Evolutionary conservation across 2,888 invertebrate species (phyloP), one percentile per base, ranked within the genome.

Genomic region (Rhagium mordax): DNA sequence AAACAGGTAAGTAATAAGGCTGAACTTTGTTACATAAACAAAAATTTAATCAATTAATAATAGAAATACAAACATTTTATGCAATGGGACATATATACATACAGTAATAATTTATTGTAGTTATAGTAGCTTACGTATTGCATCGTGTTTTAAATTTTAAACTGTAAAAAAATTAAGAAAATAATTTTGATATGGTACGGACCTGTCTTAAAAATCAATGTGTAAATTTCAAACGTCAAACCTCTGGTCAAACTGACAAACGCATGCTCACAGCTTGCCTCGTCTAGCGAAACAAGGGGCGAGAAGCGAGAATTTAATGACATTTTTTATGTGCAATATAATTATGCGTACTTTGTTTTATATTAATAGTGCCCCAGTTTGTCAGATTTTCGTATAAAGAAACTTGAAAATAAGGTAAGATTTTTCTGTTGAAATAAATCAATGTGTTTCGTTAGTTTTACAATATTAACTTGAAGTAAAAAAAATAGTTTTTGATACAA

Each of bases 131-230:
- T 24, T 24, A 24, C 6, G 24, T 24, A 24, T n/a, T n/a, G n/a
- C n/a, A n/a, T n/a, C n/a, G 24, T 24, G 0, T 41, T 41, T n/a
- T 10, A 41, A 13, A n/a, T 3, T 3, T 41, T n/a, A n/a, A 41
- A n/a, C 41, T 3, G n/a, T 41, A 41, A 4, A 41, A 41, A 41
- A n/a, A 4, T n/a, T 4, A n/a, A 41, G 3, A 33, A 41, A 41
- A 15, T 3, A 41, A 41, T 3, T 41, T n/a, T n/a, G 13, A 41
- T 41, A n/a, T 41, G 13, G 1, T 13, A 41, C 41, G 41, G 27
- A 6, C 55, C 27, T n/a, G 29, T 6, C 5, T 33, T 62, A 64
- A 64, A 64, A 64, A 64, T 64, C 64, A 64, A 64, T 64, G 64
- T 49, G 24, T 16, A 16, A 3, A 24, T 3, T 51, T 15, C 7